phyloP scores from a whole-genome alignment of 2,797 vertebrate species.

The Sebastes alutus region DNA sequence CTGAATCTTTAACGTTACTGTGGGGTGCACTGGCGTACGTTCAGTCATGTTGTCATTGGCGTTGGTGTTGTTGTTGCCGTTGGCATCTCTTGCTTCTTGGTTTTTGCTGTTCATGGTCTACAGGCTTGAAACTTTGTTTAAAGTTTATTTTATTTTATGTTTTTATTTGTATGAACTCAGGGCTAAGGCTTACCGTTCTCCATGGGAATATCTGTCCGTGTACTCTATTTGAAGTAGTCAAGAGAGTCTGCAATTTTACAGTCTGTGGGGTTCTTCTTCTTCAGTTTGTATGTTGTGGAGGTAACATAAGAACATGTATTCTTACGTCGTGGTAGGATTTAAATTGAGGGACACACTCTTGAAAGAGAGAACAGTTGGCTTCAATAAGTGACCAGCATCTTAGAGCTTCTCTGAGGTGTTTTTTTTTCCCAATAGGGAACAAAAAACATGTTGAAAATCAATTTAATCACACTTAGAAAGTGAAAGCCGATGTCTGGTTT shows the following conservation, averaged over 20 bases:
- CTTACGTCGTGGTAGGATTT: not conserved
- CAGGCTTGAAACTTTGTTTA: not conserved
- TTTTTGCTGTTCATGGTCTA: not conserved
- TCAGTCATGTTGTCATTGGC: not conserved
- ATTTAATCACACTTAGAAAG: slow-evolving; percentile 34
- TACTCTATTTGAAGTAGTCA: not conserved
- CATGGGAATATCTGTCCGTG: not conserved
- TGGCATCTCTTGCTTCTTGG: not conserved
- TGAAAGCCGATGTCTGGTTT: slow-evolving; percentile 13
- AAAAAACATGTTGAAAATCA: slow-evolving; percentile 53
- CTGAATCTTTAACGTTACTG: not conserved
- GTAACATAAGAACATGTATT: not conserved
- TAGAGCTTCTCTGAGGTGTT: slow-evolving; percentile 25
- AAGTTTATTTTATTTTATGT: not conserved
- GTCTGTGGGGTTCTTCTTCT: not conserved
- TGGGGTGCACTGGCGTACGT: no score
- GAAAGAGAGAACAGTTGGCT: not conserved
- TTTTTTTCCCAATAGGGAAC: slow-evolving; percentile 35
- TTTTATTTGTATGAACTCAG: not conserved
- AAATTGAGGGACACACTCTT: not conserved
- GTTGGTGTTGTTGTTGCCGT: not conserved
- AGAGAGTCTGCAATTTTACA: not conserved
- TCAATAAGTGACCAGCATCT: slow-evolving; percentile 20
- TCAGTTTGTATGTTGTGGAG: not conserved
- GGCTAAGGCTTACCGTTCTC: not conserved